Percentiles rank a stretch among this genome's conserved stretches.
These are phyloP conservation scores for Musca domestica DNA, from an alignment of 1,140 invertebrate species.

Conservation along the genomic window DNA sequence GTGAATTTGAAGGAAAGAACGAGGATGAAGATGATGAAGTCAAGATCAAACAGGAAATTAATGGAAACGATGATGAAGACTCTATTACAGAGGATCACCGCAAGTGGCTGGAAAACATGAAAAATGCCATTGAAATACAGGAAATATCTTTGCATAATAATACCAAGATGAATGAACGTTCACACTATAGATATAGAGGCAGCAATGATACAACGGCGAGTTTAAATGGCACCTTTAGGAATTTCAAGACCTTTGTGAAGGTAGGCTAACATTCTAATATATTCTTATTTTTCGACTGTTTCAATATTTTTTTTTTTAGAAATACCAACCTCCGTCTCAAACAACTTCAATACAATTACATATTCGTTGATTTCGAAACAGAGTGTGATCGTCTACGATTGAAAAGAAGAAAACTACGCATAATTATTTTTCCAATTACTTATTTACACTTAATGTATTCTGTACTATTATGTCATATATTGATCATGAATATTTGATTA, in stretches of 20 bases:
- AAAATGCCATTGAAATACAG: constrained; percentile 36
- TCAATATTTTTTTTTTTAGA: constrained; percentile 14
- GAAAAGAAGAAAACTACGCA: too few species aligned
- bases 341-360: background rate
- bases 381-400: too few species aligned
- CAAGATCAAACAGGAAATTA: constrained; percentile 1
- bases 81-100: constrained; percentile 21
- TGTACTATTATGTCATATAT: too few species aligned
- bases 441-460: too few species aligned
- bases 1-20: background rate
- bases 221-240: constrained; percentile 26
- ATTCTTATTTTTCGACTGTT: background rate
- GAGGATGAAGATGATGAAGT: background rate
- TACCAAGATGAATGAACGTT: background rate
- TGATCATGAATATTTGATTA: too few species aligned
- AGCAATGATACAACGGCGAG: background rate
- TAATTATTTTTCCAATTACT: too few species aligned
- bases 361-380: background rate
- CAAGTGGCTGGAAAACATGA: constrained; percentile 35
- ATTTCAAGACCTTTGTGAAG: constrained; percentile 47
- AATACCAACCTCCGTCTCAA: constrained; percentile 14
- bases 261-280: constrained; percentile 23
- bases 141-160: constrained; percentile 32
- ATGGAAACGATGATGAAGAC: background rate
- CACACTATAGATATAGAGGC: constrained; percentile 9